Evolutionary conservation across 2,888 invertebrate species (phyloP), one percentile per base, ranked within the genome.

Genomic region (Papilio gigon): DNA sequence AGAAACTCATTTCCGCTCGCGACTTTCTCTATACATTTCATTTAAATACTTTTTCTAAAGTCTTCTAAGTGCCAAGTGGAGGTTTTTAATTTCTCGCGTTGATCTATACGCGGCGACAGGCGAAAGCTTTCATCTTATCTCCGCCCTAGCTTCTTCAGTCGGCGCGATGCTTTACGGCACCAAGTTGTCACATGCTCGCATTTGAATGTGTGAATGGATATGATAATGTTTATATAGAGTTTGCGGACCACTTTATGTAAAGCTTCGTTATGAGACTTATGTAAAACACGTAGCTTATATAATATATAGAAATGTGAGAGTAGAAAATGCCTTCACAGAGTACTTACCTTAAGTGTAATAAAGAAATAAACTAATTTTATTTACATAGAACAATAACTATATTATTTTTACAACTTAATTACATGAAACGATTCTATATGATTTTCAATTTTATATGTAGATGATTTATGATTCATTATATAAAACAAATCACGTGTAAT

Each of bases 1-100:
- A 89, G 90, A 88, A 90, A 79, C 88, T 90, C 90, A 90, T 91
- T 91, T 90, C 90, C 90, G 84, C 80, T 76, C 75, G 83, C 80
- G 86, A 84, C 83, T 88, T 88, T 89, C 84, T 89, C 90, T 89
- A 91, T 90, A 89, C 89, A 89, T 90, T 90, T 89, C 88, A 90
- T 90, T 90, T 89, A 88, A 89, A 89, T 89, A 86, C 85, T 84
- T 86, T 30, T 85, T 82, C 84, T 79, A 76, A 77, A 83, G 81
- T 78, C 80, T 76, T 80, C 84, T 84, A 85, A 87, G 84, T 82
- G 84, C 78, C 78, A 79, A 84, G 82, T 74, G 79, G 80, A 74
- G 76, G 82, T 85, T 88, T 88, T 90, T 89, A 90, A 90, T 89
- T 87, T 83, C 81, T 86, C 85, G 83, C 82, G 79, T 83, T 81